Percentiles rank a stretch among this genome's conserved stretches.
Conservation (phyloP, 2,797 vertebrate genomes). For the Calcarius lapponicus region DNA sequence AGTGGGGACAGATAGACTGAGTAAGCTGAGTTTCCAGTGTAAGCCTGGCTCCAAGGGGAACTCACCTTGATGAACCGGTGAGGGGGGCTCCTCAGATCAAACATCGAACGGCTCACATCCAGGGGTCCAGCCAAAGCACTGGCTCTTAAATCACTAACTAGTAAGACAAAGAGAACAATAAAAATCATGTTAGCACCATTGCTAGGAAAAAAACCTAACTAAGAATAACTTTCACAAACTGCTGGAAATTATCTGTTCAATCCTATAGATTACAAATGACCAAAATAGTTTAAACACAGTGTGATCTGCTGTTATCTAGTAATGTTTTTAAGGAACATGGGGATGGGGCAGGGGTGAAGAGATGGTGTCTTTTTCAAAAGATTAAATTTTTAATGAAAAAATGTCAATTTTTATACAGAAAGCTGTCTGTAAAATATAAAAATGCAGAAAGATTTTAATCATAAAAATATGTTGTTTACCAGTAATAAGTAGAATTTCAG, state of each 20-base stretch:
- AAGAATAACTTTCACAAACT: background rate
- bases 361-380: background rate
- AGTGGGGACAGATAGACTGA: background rate
- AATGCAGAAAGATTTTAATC: background rate
- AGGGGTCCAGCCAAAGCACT: constrained; percentile 61
- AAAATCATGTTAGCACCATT: background rate
- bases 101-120: constrained; percentile 86
- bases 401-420: background rate
- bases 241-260: background rate
- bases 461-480: background rate
- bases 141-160: constrained; percentile 82
- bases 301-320: background rate
- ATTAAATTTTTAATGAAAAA: background rate
- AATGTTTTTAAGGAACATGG: background rate
- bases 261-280: background rate
- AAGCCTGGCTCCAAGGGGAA: background rate
- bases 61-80: constrained; percentile 84
- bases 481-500: background rate
- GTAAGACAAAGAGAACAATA: constrained; percentile 19
- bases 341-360: background rate
- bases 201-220: background rate
- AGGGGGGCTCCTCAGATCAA: constrained; percentile 83
- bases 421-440: background rate
- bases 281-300: background rate
- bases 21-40: background rate